Percentiles rank a stretch among this genome's conserved stretches.
Evolutionary conservation across 2,888 invertebrate species (phyloP).

Genomic region (Idaea biselata): DNA sequence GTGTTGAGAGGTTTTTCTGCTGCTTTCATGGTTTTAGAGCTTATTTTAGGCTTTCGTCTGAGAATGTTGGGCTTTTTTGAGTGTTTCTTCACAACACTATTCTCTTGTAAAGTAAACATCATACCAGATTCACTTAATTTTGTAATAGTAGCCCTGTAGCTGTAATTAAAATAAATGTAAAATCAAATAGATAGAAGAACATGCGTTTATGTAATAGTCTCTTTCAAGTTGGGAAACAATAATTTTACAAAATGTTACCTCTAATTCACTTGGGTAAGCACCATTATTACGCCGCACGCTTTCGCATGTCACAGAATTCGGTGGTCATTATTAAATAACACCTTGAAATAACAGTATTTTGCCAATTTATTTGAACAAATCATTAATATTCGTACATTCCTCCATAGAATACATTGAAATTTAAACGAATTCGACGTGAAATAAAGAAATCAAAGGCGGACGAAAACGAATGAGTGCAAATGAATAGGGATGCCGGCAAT

Average conservation of each 20-base stretch:
- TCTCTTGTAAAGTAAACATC: slow-evolving; percentile 64
- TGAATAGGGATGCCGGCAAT: background rate
- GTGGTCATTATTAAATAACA: background rate
- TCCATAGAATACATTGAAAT: background rate
- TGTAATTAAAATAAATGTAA: background rate
- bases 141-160: background rate
- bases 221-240: background rate
- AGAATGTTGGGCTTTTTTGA: slow-evolving; percentile 72
- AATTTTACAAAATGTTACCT: background rate
- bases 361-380: background rate
- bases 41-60: slow-evolving; percentile 51
- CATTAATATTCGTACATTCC: background rate
- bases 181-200: background rate
- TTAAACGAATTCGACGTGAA: background rate
- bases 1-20: slow-evolving; percentile 26
- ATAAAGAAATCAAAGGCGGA: background rate
- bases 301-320: background rate
- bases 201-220: background rate
- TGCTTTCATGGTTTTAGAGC: slow-evolving; percentile 5
- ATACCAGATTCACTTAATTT: background rate
- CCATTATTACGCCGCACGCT: background rate
- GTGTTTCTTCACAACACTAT: slow-evolving; percentile 49
- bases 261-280: background rate
- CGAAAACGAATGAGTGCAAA: background rate
- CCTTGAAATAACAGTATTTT: background rate